Conservation (phyloP, 2,888 invertebrate genomes). For the Microctonus brassicae region DNA sequence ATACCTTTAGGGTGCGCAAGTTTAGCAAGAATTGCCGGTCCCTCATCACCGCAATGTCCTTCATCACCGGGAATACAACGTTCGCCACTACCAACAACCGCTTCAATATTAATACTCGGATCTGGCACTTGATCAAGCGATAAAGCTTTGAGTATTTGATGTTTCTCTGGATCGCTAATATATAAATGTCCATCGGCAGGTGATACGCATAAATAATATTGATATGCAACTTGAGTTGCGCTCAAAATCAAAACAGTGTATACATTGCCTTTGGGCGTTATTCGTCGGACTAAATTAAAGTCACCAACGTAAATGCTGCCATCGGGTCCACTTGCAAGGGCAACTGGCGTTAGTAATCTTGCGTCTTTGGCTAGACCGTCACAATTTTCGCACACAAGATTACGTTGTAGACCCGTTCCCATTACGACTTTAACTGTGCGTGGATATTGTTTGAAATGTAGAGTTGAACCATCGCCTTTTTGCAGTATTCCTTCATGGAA, state of each 20-base stretch:
- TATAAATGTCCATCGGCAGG: slow-evolving; percentile 96
- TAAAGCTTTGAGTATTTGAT: slow-evolving; percentile 86
- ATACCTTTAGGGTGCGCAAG: slow-evolving; percentile 97
- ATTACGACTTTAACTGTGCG: slow-evolving; percentile 91
- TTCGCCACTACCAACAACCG: slow-evolving; percentile 91
- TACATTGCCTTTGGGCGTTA: slow-evolving; percentile 90
- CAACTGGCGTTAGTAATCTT: slow-evolving; percentile 91
- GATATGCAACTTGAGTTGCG: slow-evolving; percentile 95
- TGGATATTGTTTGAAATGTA: slow-evolving; percentile 94
- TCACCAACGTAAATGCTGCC: slow-evolving; percentile 98
- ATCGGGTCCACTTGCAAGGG: slow-evolving; percentile 94
- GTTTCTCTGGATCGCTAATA: slow-evolving; percentile 95
- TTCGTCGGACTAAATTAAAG: slow-evolving; percentile 92
- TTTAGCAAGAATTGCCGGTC: slow-evolving; percentile 89
- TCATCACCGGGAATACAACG: slow-evolving; percentile 95
- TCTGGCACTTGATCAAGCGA: slow-evolving; percentile 85
- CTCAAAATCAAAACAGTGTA: slow-evolving; percentile 91
- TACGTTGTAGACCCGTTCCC: slow-evolving; percentile 91
- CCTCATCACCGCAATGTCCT: slow-evolving; percentile 95
- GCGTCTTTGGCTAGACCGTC: slow-evolving; percentile 89
- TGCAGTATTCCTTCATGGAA: slow-evolving; percentile 98
- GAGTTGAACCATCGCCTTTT: slow-evolving; percentile 95
- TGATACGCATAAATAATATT: slow-evolving; percentile 96
- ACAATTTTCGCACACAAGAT: slow-evolving; percentile 88
- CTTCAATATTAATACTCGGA: slow-evolving; percentile 86